Percentiles rank a stretch among this genome's conserved stretches.
phyloP scores from a whole-genome alignment of 1,140 invertebrate species.

The Bombyx mori region ASM3026992v2 NC_085107.1:14817001-14817500 shows the following conservation, averaged over 20 bases:
- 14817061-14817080: slow-evolving; percentile 20
- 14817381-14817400: too few species aligned
- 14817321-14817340: too few species aligned
- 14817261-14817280: slow-evolving; percentile 9
- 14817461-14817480: too few species aligned
- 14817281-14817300: too few species aligned
- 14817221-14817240: slow-evolving; percentile 10
- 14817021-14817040: slow-evolving; percentile 18
- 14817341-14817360: too few species aligned
- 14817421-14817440: too few species aligned
- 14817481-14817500: too few species aligned
- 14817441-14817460: too few species aligned
- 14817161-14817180: slow-evolving; percentile 6
- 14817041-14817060: slow-evolving; percentile 15
- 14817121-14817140: slow-evolving; percentile 17
- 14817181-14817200: slow-evolving; percentile 12
- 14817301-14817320: too few species aligned
- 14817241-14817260: slow-evolving; percentile 4
- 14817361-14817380: too few species aligned
- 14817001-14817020: slow-evolving; percentile 17
- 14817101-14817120: slow-evolving; percentile 17
- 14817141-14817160: slow-evolving; percentile 4
- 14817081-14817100: slow-evolving; percentile 14
- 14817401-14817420: too few species aligned
- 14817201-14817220: slow-evolving; percentile 13